Evolutionary conservation across 2,797 vertebrate species (phyloP).

Genomic region (Acropternis orthonyx): DNA sequence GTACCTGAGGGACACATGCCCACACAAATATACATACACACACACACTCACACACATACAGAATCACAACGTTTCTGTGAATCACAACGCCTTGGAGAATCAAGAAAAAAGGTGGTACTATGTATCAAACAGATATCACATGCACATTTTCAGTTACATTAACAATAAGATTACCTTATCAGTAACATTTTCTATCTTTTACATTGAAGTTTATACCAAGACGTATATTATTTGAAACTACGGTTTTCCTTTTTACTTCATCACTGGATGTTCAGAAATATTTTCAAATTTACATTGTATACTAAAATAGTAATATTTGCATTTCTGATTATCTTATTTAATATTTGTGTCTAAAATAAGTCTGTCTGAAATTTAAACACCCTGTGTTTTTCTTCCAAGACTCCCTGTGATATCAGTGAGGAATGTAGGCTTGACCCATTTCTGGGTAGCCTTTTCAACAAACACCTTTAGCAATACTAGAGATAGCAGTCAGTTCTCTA

Average conservation of each 20-base stretch:
- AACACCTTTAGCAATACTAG: constrained; percentile 17
- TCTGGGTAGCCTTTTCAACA: constrained; percentile 30
- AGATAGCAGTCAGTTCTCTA: constrained; percentile 16
- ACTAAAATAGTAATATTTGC: neutral
- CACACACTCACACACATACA: neutral
- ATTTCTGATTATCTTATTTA: neutral
- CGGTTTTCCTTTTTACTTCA: neutral
- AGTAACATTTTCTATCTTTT: neutral
- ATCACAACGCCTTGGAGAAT: constrained; percentile 26
- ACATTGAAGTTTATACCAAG: neutral
- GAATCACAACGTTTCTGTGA: neutral
- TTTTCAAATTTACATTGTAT: neutral
- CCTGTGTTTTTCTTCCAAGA: neutral
- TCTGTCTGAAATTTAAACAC: neutral
- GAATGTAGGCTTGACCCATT: constrained; percentile 20
- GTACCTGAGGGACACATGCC: neutral
- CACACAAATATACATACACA: neutral
- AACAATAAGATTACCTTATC: neutral
- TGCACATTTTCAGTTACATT: neutral
- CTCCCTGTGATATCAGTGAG: neutral
- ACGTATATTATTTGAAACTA: neutral
- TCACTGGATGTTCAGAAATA: neutral
- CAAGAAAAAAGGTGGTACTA: neutral
- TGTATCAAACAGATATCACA: neutral
- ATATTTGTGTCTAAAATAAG: neutral